phyloP scores from a whole-genome alignment of 2,797 vertebrate genomes.

The Gastrophryne carolinensis region DNA sequence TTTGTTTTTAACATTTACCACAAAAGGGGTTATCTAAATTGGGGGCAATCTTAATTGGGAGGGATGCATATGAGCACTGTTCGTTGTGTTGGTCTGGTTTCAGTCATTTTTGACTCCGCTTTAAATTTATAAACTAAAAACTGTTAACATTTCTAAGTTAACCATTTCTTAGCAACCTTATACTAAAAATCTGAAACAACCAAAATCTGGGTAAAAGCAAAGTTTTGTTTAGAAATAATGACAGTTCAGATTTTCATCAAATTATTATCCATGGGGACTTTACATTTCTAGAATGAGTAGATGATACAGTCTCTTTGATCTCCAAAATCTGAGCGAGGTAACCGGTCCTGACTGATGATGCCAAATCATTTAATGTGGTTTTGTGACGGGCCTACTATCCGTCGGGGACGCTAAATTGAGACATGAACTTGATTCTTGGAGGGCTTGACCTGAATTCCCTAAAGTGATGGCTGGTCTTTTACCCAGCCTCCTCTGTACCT shows the following conservation, averaged over 20 bases:
- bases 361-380: slow-evolving; percentile 67
- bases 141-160: too few relatives aligned
- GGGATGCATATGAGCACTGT: too few relatives aligned
- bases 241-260: slow-evolving; percentile 32
- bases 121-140: too few relatives aligned
- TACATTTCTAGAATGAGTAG: slow-evolving; percentile 32
- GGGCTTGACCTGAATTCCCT: slow-evolving; percentile 71
- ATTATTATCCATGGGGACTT: slow-evolving; percentile 12
- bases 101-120: too few relatives aligned
- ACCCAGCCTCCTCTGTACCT: slow-evolving; percentile 65
- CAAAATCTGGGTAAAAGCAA: too few relatives aligned
- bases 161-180: too few relatives aligned
- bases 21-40: too few relatives aligned
- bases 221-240: background rate
- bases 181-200: too few relatives aligned
- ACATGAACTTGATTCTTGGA: slow-evolving; percentile 64
- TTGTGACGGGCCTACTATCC: slow-evolving; percentile 68
- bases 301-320: slow-evolving; percentile 24
- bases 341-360: slow-evolving; percentile 54
- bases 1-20: too few relatives aligned
- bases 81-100: too few relatives aligned
- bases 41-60: too few relatives aligned
- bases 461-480: slow-evolving; percentile 66
- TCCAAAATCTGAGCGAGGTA: slow-evolving; percentile 47
- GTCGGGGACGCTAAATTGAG: slow-evolving; percentile 62